These are phyloP conservation scores for Myiotriccus ornatus DNA, from an alignment of 2,797 vertebrate genomes.

Conservation along the genomic window DNA sequence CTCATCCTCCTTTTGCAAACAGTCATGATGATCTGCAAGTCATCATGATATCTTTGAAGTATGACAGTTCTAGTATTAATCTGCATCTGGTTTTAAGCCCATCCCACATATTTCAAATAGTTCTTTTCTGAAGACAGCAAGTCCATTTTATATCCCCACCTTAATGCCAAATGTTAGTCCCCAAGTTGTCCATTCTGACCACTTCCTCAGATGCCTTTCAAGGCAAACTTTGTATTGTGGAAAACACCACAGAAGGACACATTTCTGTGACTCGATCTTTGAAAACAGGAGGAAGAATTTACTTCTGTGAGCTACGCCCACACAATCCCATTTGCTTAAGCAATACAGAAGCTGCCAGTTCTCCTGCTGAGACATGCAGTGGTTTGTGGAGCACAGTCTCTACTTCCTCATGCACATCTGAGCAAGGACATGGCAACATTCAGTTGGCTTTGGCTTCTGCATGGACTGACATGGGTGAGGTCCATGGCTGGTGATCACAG, in stretches of 20 bases:
- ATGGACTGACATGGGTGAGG: not conserved
- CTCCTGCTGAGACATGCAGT: not conserved
- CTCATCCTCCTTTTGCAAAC: not conserved
- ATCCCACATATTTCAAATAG: not conserved
- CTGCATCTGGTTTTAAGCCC: not conserved
- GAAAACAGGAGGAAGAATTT: not conserved
- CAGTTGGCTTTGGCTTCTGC: not conserved
- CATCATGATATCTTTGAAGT: not conserved
- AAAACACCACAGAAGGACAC: not conserved
- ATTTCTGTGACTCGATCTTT: not conserved
- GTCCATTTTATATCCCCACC: not conserved
- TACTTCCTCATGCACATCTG: not conserved
- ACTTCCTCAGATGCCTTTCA: conserved; percentile 17
- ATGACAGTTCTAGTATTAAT: conserved; percentile 1
- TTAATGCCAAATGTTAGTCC: conserved; percentile 35
- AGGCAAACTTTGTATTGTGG: conserved; percentile 20
- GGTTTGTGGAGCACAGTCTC: not conserved
- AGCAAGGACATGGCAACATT: not conserved
- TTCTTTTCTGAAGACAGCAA: conserved; percentile 22
- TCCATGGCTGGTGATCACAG: not conserved
- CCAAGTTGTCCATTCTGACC: conserved; percentile 6
- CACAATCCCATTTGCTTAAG: not conserved
- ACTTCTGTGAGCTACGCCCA: not conserved
- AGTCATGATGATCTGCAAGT: not conserved
- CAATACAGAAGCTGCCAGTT: not conserved